phyloP scores from a whole-genome alignment of 2,888 invertebrate species.

The Heliothis peltigera region DNA sequence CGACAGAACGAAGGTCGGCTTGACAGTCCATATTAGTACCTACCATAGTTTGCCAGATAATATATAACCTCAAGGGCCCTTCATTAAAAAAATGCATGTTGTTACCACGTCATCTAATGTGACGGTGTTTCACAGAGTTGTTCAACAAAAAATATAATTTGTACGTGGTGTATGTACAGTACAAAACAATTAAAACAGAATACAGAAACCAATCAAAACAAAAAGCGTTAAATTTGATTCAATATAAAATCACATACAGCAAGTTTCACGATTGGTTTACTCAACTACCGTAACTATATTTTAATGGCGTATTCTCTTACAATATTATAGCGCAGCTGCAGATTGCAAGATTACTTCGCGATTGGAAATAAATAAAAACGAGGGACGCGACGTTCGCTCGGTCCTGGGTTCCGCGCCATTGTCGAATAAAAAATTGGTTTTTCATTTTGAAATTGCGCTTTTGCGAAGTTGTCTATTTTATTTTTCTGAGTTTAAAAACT shows the following conservation, averaged over 20 bases:
- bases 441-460: conserved; percentile 33
- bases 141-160: too few relatives aligned
- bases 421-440: conserved; percentile 42
- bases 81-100: too few relatives aligned
- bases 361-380: conserved; percentile 68
- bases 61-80: too few relatives aligned
- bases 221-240: not conserved
- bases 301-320: conserved; percentile 39
- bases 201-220: not conserved
- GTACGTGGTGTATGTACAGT: too few relatives aligned
- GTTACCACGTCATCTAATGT: too few relatives aligned
- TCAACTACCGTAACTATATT: conserved; percentile 18
- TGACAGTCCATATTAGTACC: too few relatives aligned
- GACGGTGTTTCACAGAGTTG: too few relatives aligned
- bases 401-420: conserved; percentile 28
- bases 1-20: too few relatives aligned
- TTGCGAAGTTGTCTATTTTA: not conserved
- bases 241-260: not conserved
- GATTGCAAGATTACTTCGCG: conserved; percentile 61
- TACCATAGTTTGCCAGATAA: too few relatives aligned
- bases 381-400: conserved; percentile 15
- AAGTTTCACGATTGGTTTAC: conserved; percentile 2
- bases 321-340: conserved; percentile 57
- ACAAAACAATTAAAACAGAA: conserved; percentile 5
- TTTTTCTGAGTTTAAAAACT: not conserved